A percentile compares a stretch with the other conserved stretches of the same genome.
Conservation (phyloP, 2,888 invertebrate genomes). For the Brachycybe producta region DNA sequence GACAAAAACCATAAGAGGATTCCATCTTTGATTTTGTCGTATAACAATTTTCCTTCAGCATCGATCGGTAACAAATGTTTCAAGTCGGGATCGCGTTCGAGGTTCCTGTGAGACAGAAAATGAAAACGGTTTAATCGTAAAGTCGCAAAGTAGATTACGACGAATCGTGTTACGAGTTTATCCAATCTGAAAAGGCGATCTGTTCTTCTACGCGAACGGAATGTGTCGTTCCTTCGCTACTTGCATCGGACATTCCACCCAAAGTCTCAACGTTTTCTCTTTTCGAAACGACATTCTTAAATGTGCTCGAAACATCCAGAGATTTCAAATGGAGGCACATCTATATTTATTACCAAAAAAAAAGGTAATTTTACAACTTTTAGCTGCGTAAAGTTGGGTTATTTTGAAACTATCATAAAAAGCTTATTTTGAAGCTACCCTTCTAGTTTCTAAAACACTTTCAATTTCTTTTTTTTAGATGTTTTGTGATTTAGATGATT, state of each 20-base stretch:
- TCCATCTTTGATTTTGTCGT: slow-evolving; percentile 89
- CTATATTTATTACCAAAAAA: slow-evolving; percentile 27
- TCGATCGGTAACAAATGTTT: slow-evolving; percentile 83
- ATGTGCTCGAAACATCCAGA: slow-evolving; percentile 79
- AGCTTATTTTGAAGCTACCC: no score
- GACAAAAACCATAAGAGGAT: slow-evolving; percentile 67
- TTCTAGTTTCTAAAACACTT: no score
- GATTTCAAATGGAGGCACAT: slow-evolving; percentile 76
- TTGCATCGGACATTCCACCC: slow-evolving; percentile 86
- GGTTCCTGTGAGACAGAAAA: slow-evolving; percentile 46
- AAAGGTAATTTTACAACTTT: neutral
- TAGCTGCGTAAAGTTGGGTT: no score
- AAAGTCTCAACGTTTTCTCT: slow-evolving; percentile 82
- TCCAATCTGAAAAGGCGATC: slow-evolving; percentile 97
- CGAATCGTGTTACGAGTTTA: slow-evolving; percentile 60
- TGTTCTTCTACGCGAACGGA: slow-evolving; percentile 90
- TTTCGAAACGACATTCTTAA: slow-evolving; percentile 83
- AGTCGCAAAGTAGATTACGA: neutral
- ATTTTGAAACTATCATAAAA: no score
- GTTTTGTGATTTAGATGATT: no score
- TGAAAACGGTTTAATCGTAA: neutral
- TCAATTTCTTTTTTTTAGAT: no score
- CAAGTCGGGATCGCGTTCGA: slow-evolving; percentile 77
- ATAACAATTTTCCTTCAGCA: slow-evolving; percentile 75
- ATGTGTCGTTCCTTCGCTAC: slow-evolving; percentile 90